Percentiles rank a stretch among this genome's conserved stretches.
phyloP scores from a whole-genome alignment of 2,797 vertebrate species.

The Sebastes reedi region DNA sequence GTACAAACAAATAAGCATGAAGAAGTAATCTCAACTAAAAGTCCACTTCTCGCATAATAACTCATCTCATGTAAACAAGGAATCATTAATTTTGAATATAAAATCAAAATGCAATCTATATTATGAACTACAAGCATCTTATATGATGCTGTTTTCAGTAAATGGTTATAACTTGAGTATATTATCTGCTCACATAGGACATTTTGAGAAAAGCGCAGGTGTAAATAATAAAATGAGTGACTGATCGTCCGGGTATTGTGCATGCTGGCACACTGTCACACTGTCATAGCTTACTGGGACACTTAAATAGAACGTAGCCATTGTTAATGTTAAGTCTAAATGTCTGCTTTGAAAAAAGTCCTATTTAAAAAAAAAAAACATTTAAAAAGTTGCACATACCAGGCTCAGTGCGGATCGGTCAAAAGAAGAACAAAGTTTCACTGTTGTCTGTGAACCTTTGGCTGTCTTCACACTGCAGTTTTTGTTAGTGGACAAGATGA shows the following conservation, averaged over 20 bases:
- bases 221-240: background rate
- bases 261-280: too few relatives aligned
- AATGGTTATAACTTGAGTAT: background rate
- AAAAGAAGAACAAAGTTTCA: background rate
- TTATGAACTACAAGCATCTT: background rate
- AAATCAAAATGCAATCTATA: background rate
- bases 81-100: background rate
- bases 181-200: background rate
- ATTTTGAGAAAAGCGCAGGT: background rate
- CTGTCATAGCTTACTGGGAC: background rate
- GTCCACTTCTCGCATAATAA: background rate
- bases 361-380: background rate
- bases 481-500: background rate
- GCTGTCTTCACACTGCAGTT: background rate
- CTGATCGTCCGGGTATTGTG: background rate
- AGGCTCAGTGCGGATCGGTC: background rate
- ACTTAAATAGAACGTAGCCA: background rate
- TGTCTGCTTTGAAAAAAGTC: background rate
- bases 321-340: background rate
- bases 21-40: background rate
- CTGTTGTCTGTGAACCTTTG: background rate
- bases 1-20: background rate
- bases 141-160: background rate
- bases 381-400: background rate
- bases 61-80: background rate